Evolutionary conservation across 2,113 vertebrate genomes (phyloP).

Genomic region (Otus sunia): DNA sequence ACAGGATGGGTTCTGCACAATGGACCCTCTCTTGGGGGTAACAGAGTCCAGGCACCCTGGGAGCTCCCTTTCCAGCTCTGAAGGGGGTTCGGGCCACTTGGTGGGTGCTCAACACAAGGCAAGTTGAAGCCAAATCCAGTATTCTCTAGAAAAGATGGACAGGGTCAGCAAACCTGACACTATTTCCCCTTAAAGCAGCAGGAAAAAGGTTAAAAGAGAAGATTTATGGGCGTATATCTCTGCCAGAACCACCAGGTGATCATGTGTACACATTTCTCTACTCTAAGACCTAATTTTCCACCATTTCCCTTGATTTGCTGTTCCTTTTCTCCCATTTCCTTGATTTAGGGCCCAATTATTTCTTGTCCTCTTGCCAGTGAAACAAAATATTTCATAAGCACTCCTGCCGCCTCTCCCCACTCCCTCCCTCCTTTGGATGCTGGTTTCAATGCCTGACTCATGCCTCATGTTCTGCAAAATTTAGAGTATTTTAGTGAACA

Average conservation of each 20-base stretch:
- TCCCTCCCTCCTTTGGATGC: conserved; percentile 62
- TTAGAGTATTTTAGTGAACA: conserved; percentile 61
- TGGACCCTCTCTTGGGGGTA: neutral
- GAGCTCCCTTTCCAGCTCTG: neutral
- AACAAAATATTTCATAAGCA: conserved; percentile 81
- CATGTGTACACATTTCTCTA: conserved; percentile 77
- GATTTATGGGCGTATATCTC: conserved; percentile 62
- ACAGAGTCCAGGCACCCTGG: neutral
- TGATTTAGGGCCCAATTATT: conserved; percentile 85
- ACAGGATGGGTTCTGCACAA: neutral
- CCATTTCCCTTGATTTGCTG: conserved; percentile 80
- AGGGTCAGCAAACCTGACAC: neutral
- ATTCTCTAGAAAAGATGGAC: neutral
- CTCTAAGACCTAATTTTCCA: conserved; percentile 79
- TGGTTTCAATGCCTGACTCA: conserved; percentile 72
- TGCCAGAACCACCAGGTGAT: conserved; percentile 69
- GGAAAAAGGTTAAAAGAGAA: conserved; percentile 66
- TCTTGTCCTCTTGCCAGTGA: conserved; percentile 81
- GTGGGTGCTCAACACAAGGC: neutral
- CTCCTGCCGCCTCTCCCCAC: conserved; percentile 49
- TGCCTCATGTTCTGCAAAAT: conserved; percentile 54
- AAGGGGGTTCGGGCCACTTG: neutral
- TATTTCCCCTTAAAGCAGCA: neutral
- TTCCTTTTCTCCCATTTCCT: conserved; percentile 77
- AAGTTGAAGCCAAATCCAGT: neutral